Conservation (phyloP, 2,113 vertebrate genomes). For the Lampris incognitus region DNA sequence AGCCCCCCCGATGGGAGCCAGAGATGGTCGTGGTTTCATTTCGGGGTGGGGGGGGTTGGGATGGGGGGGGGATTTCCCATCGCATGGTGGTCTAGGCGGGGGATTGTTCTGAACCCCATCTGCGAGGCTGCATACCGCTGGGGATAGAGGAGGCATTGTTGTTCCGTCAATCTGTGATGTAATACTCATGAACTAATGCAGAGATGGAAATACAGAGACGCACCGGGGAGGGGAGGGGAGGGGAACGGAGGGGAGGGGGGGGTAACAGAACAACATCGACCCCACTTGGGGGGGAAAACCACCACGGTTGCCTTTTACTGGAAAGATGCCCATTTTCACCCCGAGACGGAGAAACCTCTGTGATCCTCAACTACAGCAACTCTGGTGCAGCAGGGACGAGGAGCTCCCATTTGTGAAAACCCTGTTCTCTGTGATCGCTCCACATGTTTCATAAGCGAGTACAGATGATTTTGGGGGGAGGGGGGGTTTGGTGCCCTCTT, state of each 20-base stretch:
- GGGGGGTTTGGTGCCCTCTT: neutral
- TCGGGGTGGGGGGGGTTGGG: constrained; percentile 13
- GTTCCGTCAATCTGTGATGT: constrained; percentile 14
- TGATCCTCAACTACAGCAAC: too few species aligned
- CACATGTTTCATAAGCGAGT: constrained; percentile 41
- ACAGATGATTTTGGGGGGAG: constrained; percentile 8
- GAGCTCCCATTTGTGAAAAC: neutral
- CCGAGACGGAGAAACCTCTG: too few species aligned
- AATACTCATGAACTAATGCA: constrained; percentile 16
- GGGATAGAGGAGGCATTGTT: constrained; percentile 50
- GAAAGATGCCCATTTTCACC: neutral
- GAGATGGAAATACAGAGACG: constrained; percentile 17
- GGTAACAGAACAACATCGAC: constrained; percentile 13
- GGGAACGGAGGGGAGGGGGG: constrained; percentile 29
- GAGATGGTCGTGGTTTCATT: constrained; percentile 41
- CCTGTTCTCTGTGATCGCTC: constrained; percentile 21
- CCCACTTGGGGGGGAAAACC: too few species aligned
- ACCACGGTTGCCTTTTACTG: neutral
- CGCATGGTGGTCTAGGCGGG: constrained; percentile 38
- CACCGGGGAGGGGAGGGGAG: constrained; percentile 30
- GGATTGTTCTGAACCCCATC: constrained; percentile 35
- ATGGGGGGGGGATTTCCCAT: constrained; percentile 28
- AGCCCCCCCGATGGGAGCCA: constrained; percentile 5
- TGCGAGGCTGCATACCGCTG: constrained; percentile 4
- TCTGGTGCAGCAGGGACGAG: neutral